phyloP scores from a whole-genome alignment of 2,797 vertebrate genomes.

The Acanthurus lineatus region DNA sequence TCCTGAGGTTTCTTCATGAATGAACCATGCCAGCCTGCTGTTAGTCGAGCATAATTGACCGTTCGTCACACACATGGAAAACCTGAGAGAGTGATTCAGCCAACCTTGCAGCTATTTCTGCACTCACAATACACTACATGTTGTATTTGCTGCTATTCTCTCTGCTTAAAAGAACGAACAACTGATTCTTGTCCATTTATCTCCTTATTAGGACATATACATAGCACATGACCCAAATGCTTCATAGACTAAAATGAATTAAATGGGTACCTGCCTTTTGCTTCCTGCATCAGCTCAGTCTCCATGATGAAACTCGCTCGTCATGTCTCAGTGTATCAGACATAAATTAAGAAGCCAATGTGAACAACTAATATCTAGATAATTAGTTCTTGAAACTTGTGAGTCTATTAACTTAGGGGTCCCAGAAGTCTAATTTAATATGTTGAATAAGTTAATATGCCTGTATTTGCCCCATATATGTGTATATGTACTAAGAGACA shows the following conservation, averaged over 20 bases:
- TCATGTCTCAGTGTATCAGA: neutral
- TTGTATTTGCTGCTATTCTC: conserved; percentile 37
- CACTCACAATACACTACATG: conserved; percentile 31
- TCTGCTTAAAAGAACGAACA: conserved; percentile 19
- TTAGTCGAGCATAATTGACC: conserved; percentile 56
- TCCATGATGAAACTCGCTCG: neutral
- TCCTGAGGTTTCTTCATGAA: conserved; percentile 63
- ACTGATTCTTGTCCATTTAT: conserved; percentile 22
- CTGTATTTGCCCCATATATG: neutral
- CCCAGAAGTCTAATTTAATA: conserved; percentile 17
- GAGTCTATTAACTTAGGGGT: conserved; percentile 13
- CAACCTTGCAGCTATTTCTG: conserved; percentile 36
- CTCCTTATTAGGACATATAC: conserved; percentile 12
- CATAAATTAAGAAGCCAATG: neutral
- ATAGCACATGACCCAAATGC: neutral
- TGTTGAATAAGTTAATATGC: neutral
- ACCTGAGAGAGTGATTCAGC: conserved; percentile 52
- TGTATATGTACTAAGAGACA: conserved; percentile 11
- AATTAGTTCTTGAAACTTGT: conserved; percentile 2
- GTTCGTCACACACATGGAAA: conserved; percentile 57
- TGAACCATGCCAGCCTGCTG: conserved; percentile 64
- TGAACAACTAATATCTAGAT: conserved; percentile 19
- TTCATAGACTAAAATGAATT: neutral
- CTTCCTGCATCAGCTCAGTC: conserved; percentile 1
- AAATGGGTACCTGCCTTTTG: neutral